These are phyloP conservation scores for Tragulus kanchil DNA, from an alignment of 2,113 vertebrate genomes.

Conservation along the genomic window DNA sequence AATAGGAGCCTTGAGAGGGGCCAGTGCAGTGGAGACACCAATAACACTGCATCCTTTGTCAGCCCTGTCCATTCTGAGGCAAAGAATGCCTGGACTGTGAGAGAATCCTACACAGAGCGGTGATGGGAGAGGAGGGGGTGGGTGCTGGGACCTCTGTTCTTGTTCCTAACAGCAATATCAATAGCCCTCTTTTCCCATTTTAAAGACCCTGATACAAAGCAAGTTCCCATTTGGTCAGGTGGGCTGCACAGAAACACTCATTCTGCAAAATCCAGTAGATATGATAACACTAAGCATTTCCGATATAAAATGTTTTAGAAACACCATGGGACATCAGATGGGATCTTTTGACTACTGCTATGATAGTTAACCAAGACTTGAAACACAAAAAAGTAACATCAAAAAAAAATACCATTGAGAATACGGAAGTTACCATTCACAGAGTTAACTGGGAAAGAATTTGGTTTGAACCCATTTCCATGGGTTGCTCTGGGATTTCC, in stretches of 20 bases:
- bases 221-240: conserved; percentile 28
- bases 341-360: not conserved
- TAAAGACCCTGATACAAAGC: not conserved
- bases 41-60: conserved; percentile 51
- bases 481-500: not conserved
- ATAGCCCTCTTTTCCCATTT: conserved; percentile 17
- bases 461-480: not conserved
- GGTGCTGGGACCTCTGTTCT: not conserved
- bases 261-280: not conserved
- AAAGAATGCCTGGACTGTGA: conserved; percentile 63
- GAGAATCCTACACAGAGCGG: conserved; percentile 25
- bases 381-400: not conserved
- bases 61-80: not conserved
- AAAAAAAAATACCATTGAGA: not conserved
- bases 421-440: not conserved
- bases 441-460: not conserved
- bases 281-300: not conserved
- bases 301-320: not conserved
- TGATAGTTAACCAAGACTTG: not conserved
- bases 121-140: not conserved
- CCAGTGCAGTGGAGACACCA: not conserved
- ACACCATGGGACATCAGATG: not conserved
- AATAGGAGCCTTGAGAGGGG: not conserved
- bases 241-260: conserved; percentile 27
- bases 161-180: conserved; percentile 12